Conservation (phyloP, 1,140 invertebrate genomes). For the Dryas iulia region DNA sequence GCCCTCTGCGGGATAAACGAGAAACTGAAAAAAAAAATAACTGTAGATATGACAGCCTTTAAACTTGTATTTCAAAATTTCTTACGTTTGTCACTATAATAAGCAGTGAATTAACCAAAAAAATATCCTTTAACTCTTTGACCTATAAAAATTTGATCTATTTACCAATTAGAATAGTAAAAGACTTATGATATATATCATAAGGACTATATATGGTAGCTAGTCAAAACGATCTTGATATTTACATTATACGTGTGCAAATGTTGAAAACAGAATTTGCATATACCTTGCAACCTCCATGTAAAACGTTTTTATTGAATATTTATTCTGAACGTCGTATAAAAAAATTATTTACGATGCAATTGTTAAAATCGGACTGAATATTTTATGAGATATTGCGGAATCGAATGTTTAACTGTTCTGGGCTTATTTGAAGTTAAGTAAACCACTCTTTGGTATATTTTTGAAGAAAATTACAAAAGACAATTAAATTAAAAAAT, state of each 20-base stretch:
- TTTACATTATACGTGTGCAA: constrained; percentile 16
- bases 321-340: constrained; percentile 14
- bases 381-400: neutral
- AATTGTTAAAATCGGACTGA: constrained; percentile 3
- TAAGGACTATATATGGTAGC: constrained; percentile 22
- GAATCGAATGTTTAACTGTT: neutral
- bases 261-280: constrained; percentile 24
- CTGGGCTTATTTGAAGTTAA: neutral
- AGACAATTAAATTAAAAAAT: no score
- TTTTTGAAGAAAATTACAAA: neutral
- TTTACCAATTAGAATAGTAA: neutral
- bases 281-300: constrained; percentile 14
- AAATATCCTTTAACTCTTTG: neutral
- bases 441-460: neutral
- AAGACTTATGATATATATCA: constrained; percentile 14
- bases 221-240: constrained; percentile 28
- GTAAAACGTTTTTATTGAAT: constrained; percentile 18
- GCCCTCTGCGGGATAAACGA: no score
- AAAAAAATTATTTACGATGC: neutral
- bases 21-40: no score
- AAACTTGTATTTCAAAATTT: no score
- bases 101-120: no score
- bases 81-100: no score
- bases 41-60: no score
- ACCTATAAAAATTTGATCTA: neutral